A percentile compares a stretch with the other conserved stretches of the same genome.
phyloP scores from a whole-genome alignment of 2,797 vertebrate species.

The Alcedo quadribrachys region DNA sequence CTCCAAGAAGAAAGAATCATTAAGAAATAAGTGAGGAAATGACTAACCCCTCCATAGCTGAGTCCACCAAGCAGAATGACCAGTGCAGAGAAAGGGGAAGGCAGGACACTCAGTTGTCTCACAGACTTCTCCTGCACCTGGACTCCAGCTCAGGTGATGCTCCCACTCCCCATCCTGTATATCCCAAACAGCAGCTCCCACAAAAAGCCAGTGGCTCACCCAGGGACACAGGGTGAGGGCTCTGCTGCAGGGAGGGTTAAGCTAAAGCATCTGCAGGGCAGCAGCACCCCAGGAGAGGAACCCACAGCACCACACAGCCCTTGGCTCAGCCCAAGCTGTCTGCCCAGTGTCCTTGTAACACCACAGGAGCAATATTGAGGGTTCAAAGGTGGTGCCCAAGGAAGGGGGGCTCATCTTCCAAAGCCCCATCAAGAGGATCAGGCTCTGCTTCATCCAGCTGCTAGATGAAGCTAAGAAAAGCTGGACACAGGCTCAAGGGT shows the following conservation, averaged over 20 bases:
- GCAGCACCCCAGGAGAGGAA: neutral
- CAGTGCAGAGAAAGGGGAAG: neutral
- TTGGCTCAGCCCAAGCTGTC: neutral
- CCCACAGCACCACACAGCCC: neutral
- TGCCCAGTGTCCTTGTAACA: neutral
- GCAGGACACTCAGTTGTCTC: neutral
- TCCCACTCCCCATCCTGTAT: neutral
- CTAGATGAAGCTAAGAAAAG: neutral
- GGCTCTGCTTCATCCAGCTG: neutral
- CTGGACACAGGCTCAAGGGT: neutral
- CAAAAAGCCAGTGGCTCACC: neutral
- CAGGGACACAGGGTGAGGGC: neutral
- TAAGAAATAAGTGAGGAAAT: neutral
- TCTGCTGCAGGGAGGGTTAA: neutral
- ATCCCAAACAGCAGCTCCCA: neutral
- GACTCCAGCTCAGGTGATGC: neutral
- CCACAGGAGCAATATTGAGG: rapidly evolving
- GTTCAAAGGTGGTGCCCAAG: neutral
- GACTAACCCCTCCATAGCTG: neutral
- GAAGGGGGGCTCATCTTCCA: neutral
- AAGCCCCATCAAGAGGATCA: neutral
- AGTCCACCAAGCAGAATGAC: neutral
- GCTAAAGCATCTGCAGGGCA: neutral
- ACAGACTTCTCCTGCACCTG: neutral
- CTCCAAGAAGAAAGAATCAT: neutral